Evolutionary conservation across 1,140 invertebrate genomes (phyloP).

Genomic region (Propsilocerus akamusi): DNA sequence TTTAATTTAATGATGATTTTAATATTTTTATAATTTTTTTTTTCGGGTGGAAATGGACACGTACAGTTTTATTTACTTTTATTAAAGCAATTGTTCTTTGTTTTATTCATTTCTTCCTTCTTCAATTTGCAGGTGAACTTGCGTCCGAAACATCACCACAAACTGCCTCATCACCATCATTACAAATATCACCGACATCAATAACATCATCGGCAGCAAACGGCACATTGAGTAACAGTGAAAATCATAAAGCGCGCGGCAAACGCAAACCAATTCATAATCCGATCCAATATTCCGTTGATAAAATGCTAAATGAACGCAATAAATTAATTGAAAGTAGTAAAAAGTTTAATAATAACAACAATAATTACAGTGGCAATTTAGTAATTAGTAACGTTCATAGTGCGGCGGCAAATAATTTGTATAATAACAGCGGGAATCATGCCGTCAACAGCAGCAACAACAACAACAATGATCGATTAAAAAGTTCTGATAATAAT

Average conservation of each 20-base stretch:
- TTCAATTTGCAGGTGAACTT: constrained; percentile 1
- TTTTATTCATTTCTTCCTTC: neutral
- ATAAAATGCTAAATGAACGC: constrained; percentile 2
- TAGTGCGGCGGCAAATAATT: neutral
- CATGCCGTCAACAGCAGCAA: too few species aligned
- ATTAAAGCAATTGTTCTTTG: neutral
- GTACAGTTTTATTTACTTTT: neutral
- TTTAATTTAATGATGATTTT: too few species aligned
- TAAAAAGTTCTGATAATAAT: neutral
- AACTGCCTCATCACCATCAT: constrained; percentile 2
- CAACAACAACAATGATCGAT: neutral
- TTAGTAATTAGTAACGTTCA: neutral
- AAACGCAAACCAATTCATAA: constrained; percentile 2
- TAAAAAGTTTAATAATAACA: neutral
- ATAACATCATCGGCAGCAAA: neutral
- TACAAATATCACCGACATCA: constrained; percentile 2
- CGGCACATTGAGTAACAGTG: constrained; percentile 1
- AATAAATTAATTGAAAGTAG: neutral
- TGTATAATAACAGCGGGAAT: too few species aligned
- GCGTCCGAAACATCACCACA: neutral
- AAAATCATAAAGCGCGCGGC: neutral
- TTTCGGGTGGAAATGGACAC: too few species aligned
- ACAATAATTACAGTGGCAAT: neutral
- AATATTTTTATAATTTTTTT: too few species aligned
- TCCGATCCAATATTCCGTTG: neutral